phyloP scores from a whole-genome alignment of 2,888 invertebrate species.

The Amaurobius ferox region DNA sequence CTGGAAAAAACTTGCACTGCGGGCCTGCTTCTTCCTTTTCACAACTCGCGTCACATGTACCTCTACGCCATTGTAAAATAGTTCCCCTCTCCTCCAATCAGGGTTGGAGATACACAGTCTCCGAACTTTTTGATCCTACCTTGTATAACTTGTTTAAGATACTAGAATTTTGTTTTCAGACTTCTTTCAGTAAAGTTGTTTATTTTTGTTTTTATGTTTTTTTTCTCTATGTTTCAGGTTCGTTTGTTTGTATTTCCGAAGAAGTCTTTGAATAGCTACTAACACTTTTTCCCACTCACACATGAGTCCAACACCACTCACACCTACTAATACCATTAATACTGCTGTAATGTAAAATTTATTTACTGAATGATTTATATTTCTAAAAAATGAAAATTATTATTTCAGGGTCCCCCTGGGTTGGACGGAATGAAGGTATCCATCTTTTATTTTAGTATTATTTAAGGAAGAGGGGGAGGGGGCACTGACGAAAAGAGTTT shows the following conservation, averaged over 20 bases:
- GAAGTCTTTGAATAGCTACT: not conserved
- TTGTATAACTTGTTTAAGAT: no score
- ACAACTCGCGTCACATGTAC: no score
- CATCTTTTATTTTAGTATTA: no score
- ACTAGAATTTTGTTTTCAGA: not conserved
- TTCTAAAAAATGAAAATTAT: no score
- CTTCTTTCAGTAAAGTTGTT: not conserved
- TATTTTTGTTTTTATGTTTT: not conserved
- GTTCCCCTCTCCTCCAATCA: no score
- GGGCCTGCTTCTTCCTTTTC: no score
- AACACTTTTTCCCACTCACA: not conserved
- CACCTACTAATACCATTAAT: not conserved
- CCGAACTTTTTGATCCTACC: no score
- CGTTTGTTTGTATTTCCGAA: not conserved
- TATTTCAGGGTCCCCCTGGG: slow-evolving; percentile 89
- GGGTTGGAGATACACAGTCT: no score
- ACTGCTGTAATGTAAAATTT: not conserved
- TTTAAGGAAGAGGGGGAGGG: no score
- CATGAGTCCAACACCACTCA: not conserved
- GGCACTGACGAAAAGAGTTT: no score
- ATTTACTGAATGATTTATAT: not conserved
- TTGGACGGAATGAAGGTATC: slow-evolving; percentile 97
- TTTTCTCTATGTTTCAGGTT: not conserved
- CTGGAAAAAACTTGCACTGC: no score
- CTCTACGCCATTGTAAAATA: no score